phyloP scores from a whole-genome alignment of 2,888 invertebrate species.

The Meandrusa payeni region DNA sequence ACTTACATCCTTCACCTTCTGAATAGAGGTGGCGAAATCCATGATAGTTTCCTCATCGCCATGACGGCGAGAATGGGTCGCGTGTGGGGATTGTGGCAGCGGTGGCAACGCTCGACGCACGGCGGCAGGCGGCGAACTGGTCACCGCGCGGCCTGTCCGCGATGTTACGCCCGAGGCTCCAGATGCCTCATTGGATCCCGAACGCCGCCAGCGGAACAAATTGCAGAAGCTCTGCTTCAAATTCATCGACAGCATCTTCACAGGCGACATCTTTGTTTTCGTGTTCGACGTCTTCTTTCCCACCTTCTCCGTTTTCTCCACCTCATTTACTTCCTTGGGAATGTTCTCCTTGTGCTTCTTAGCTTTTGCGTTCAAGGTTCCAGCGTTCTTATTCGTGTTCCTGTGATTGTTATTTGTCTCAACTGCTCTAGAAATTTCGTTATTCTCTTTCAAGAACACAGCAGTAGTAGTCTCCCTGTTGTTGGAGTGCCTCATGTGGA shows the following conservation, averaged over 20 bases:
- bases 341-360: conserved; percentile 77
- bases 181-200: conserved; percentile 43
- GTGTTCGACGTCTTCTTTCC: conserved; percentile 46
- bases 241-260: conserved; percentile 85
- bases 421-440: conserved; percentile 48
- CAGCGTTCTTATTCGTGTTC: conserved; percentile 76
- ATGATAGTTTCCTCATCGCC: conserved; percentile 77
- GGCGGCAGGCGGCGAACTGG: conserved; percentile 57
- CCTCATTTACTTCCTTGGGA: conserved; percentile 51
- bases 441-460: conserved; percentile 57
- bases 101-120: conserved; percentile 70
- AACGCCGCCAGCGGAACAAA: conserved; percentile 86
- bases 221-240: conserved; percentile 93
- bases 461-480: conserved; percentile 53
- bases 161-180: conserved; percentile 41
- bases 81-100: conserved; percentile 54
- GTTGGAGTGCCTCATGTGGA: conserved; percentile 52
- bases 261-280: conserved; percentile 83
- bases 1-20: conserved; percentile 96
- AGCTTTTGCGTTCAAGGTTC: conserved; percentile 82
- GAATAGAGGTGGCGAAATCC: conserved; percentile 95
- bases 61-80: conserved; percentile 41
- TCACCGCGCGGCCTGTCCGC: conserved; percentile 46
- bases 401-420: conserved; percentile 74
- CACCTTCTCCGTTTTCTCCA: conserved; percentile 68